Evolutionary conservation across 2,888 invertebrate species (phyloP).

Genomic region (Xylota segnis): DNA sequence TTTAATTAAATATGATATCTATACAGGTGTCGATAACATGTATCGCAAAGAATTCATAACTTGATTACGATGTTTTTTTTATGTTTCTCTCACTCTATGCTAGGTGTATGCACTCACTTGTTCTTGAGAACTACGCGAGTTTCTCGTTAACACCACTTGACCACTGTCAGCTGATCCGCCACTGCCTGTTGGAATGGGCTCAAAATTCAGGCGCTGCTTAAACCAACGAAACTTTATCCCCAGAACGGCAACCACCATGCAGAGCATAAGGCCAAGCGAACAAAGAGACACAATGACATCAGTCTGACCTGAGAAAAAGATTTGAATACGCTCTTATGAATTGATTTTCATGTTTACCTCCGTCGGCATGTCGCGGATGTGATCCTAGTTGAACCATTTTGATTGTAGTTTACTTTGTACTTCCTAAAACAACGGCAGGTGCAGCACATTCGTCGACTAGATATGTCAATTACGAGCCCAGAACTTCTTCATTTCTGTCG

Average conservation of each 20-base stretch:
- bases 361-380: conserved; percentile 20
- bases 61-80: conserved; percentile 40
- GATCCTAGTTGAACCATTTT: conserved; percentile 69
- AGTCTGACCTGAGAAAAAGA: conserved; percentile 33
- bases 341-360: conserved; percentile 32
- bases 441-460: conserved; percentile 57
- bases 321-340: background rate
- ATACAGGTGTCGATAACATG: conserved; percentile 30
- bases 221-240: conserved; percentile 85
- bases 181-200: conserved; percentile 77
- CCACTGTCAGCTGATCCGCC: conserved; percentile 66
- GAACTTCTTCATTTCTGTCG: conserved; percentile 75
- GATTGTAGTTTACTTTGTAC: conserved; percentile 1
- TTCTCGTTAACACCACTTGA: conserved; percentile 54
- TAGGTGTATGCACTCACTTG: conserved; percentile 54
- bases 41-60: conserved; percentile 65
- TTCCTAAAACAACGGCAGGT: conserved; percentile 19
- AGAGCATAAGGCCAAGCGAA: conserved; percentile 77
- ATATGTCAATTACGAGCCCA: conserved; percentile 73
- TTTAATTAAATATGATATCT: conserved; percentile 63
- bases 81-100: background rate
- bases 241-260: conserved; percentile 81
- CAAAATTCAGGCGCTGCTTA: conserved; percentile 83
- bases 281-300: conserved; percentile 62
- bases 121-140: conserved; percentile 65